These are phyloP conservation scores for Emberiza fucata DNA, from an alignment of 2,113 vertebrate genomes.

Conservation along the genomic window DNA sequence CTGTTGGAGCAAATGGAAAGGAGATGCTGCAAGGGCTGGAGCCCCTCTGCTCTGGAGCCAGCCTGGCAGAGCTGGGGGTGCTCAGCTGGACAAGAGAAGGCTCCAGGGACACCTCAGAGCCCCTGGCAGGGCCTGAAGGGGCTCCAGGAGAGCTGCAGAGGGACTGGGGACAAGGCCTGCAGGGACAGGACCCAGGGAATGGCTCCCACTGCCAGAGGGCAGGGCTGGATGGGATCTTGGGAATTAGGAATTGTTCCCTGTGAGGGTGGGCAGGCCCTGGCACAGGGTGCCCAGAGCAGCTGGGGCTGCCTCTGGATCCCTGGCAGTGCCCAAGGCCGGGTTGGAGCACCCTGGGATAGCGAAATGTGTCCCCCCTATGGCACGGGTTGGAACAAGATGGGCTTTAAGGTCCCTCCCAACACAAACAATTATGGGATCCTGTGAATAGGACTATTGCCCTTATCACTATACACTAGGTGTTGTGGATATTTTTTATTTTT, in stretches of 20 bases:
- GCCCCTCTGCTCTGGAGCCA: neutral
- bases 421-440: neutral
- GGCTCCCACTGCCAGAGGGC: neutral
- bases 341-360: accelerated
- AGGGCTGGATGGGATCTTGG: neutral
- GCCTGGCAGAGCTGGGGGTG: neutral
- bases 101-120: neutral
- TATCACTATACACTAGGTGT: neutral
- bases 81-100: neutral
- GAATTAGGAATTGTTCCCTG: neutral
- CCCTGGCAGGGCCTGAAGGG: neutral
- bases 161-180: neutral
- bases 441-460: neutral
- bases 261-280: neutral
- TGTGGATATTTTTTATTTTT: neutral
- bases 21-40: neutral
- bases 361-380: no score
- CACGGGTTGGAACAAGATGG: neutral
- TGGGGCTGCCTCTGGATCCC: neutral
- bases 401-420: neutral
- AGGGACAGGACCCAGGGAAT: neutral
- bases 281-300: neutral
- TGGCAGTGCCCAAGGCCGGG: neutral
- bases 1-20: neutral
- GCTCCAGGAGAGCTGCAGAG: neutral